These are phyloP conservation scores for Parotocinclus haroldoi DNA, from an alignment of 2,797 vertebrate species.

Conservation along the genomic window DNA sequence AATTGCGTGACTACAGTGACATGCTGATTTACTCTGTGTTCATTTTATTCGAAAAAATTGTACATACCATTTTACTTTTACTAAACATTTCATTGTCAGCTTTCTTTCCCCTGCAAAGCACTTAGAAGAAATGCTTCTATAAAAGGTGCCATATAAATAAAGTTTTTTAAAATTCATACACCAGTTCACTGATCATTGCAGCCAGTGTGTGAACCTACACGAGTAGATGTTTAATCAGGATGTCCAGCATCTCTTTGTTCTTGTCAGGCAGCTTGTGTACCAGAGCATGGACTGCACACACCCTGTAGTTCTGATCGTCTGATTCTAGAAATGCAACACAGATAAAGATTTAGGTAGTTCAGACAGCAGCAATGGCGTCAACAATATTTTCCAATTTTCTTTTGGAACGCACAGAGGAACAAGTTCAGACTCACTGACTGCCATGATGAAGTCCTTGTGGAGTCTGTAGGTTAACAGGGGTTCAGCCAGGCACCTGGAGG, in stretches of 20 bases:
- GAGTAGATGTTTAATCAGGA: slow-evolving; percentile 90
- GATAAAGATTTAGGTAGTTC: not conserved
- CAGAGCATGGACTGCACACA: slow-evolving; percentile 90
- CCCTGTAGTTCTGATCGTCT: slow-evolving; percentile 93
- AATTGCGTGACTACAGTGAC: no score
- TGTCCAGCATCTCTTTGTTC: slow-evolving; percentile 92
- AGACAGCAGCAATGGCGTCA: slow-evolving; percentile 11
- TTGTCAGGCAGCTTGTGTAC: slow-evolving; percentile 92
- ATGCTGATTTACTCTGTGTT: no score
- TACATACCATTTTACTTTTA: no score
- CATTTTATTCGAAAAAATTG: no score
- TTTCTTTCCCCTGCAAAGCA: no score
- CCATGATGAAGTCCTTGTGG: slow-evolving; percentile 96
- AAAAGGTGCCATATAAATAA: no score
- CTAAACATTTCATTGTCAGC: no score
- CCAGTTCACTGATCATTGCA: not conserved
- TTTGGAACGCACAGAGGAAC: not conserved
- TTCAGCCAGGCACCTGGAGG: slow-evolving; percentile 87
- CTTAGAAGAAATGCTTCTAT: no score
- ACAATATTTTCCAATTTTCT: slow-evolving; percentile 24
- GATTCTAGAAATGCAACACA: slow-evolving; percentile 76
- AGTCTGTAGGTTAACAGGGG: slow-evolving; percentile 94
- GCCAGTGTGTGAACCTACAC: slow-evolving; percentile 69
- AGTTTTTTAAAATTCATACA: not conserved
- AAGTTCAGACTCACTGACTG: slow-evolving; percentile 84